Evolutionary conservation across 2,113 vertebrate genomes (phyloP).

Genomic region (Regulus satrapa): DNA sequence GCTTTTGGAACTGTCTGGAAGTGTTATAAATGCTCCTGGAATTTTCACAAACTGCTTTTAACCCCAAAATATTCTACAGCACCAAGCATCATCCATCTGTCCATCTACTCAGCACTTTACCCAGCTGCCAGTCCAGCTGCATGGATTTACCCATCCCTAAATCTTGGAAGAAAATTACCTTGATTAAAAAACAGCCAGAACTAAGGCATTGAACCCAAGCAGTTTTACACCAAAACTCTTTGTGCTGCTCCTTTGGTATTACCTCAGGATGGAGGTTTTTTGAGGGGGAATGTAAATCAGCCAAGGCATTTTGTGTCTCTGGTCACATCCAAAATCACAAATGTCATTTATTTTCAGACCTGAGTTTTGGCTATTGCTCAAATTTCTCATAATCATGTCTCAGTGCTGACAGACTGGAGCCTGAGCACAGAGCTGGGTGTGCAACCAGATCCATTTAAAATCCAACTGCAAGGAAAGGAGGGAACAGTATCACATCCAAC

Average conservation of each 20-base stretch:
- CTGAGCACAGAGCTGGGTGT: neutral
- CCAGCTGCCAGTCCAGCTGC: neutral
- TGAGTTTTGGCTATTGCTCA: neutral
- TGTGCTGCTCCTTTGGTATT: rapidly evolving
- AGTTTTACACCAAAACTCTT: neutral
- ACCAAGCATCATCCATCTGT: rapidly evolving
- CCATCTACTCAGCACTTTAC: neutral
- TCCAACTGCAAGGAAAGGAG: neutral
- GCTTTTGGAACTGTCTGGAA: neutral
- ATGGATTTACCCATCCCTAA: neutral
- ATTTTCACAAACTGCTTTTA: neutral
- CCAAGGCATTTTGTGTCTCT: neutral
- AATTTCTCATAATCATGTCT: neutral
- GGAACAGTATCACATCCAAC: neutral
- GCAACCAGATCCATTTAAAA: neutral
- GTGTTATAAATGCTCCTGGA: neutral
- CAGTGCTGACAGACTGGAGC: neutral
- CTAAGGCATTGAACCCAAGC: neutral
- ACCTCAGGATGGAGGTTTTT: too few species aligned
- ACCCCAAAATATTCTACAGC: neutral
- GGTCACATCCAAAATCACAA: neutral
- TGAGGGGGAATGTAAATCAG: neutral
- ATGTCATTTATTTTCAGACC: neutral
- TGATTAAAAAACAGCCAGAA: neutral
- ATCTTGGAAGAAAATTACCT: neutral